Base-by-base conservation (phyloP, 2,797 vertebrate genomes). In the Lophius americanus region DNA sequence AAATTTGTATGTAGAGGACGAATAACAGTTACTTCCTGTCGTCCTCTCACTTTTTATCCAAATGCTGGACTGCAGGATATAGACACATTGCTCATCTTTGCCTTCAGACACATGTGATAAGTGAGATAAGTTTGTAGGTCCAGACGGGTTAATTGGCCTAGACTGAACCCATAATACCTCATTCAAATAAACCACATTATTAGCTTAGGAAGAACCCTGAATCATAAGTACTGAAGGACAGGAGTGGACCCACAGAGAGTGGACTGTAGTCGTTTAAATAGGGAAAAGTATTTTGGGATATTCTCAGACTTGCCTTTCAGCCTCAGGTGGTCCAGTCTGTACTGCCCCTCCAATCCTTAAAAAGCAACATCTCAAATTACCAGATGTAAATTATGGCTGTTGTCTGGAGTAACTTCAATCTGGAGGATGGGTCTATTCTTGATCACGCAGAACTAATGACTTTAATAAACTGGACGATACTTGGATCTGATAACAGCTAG, bases 261-360 rank as follows among this genome's bases (percentile, higher is more conserved):
- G 33, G 23, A 51, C 7, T 0, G 68, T 4, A 46, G 51, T 75
- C 75, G 47, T 55, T 73, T 46, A 75, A 79, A 75, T 6, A 6
- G 75, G 41, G 51, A 35, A 37, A 82, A 67, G 73, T 84, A 78
- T 86, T 86, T 85, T 81, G n/a, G 78, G 68, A 73, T 66, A 7
- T 50, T 70, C 68, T 48, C 51, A 69, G 65, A 75, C 50, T 70
- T 62, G 67, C 32, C 41, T 75, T 68, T 51, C 54, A 59, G 36
- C 79, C 51, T 81, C 64, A 79, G 56, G 77, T 74, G 67, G 69
- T 67, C 43, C 38, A 10, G 56, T 67, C 42, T 5, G 32, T 65
- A 23, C 64, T 35, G 3, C 60, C 62, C 13, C 46, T 79, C 36
- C n/a, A 56, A 63, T 76, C 70, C 68, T 63, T 76, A 81, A 85